These are phyloP conservation scores for Diachasma alloeum DNA, from an alignment of 1,140 invertebrate species.

Conservation along the genomic window DNA sequence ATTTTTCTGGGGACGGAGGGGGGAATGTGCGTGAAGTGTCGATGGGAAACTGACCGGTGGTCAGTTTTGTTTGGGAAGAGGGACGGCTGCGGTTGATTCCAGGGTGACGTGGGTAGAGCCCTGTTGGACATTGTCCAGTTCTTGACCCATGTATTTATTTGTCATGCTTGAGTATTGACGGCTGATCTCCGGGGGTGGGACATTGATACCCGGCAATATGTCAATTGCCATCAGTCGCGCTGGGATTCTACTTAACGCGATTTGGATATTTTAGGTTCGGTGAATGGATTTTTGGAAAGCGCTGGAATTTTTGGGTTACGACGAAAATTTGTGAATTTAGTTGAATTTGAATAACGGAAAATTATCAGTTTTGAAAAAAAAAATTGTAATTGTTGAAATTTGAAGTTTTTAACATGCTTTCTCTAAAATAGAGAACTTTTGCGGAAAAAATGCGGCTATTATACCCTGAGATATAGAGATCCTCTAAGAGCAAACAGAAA, in stretches of 20 bases:
- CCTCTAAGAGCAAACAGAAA: too few relatives aligned
- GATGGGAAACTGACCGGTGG: slow-evolving; percentile 54
- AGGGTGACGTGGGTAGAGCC: neutral
- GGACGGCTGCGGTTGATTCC: slow-evolving; percentile 32
- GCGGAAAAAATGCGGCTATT: too few relatives aligned
- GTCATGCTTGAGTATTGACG: slow-evolving; percentile 4
- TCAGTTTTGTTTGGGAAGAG: slow-evolving; percentile 30
- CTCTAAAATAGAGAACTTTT: too few relatives aligned
- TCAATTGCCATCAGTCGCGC: neutral
- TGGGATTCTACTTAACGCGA: neutral
- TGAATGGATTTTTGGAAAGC: neutral
- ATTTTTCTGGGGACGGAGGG: neutral
- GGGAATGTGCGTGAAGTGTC: neutral
- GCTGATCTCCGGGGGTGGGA: neutral
- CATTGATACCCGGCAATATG: neutral
- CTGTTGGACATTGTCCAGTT: slow-evolving; percentile 24
- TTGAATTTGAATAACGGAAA: neutral
- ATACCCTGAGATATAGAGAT: too few relatives aligned
- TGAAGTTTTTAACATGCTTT: too few relatives aligned
- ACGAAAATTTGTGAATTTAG: too few relatives aligned
- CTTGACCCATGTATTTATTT: slow-evolving; percentile 20
- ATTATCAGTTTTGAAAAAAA: too few relatives aligned
- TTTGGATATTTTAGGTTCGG: neutral
- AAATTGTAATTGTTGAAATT: too few relatives aligned
- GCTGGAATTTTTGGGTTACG: too few relatives aligned